phyloP scores from a whole-genome alignment of 2,113 vertebrate species.

The Prochilodus magdalenae region DNA sequence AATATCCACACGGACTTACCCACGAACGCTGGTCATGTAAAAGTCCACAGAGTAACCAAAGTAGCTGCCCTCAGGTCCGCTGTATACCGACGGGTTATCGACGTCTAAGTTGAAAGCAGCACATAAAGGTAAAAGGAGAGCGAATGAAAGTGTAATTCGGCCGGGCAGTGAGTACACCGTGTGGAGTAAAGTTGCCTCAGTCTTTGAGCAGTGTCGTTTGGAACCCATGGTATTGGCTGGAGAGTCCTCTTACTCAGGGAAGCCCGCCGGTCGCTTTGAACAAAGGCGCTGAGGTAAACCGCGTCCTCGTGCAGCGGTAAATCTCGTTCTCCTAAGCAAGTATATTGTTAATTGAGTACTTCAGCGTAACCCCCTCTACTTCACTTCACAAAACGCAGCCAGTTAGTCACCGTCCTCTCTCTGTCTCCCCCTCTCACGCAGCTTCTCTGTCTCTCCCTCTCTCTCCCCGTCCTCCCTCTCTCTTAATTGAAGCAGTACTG shows the following conservation, averaged over 20 bases:
- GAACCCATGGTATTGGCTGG: slow-evolving; percentile 63
- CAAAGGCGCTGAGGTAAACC: slow-evolving; percentile 13
- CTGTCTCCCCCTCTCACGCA: slow-evolving; percentile 3
- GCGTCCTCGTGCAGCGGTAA: slow-evolving; percentile 11
- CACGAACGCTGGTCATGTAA: slow-evolving; percentile 81
- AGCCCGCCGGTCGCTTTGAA: slow-evolving; percentile 24
- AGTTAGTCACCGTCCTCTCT: slow-evolving; percentile 52
- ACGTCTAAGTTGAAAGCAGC: slow-evolving; percentile 86
- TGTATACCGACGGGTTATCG: slow-evolving; percentile 80
- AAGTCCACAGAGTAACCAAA: slow-evolving; percentile 93
- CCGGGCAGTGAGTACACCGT: slow-evolving; percentile 53
- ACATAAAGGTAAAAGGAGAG: slow-evolving; percentile 65
- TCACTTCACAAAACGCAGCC: slow-evolving; percentile 53
- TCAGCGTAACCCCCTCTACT: slow-evolving; percentile 42
- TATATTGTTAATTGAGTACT: slow-evolving; percentile 60
- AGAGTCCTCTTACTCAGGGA: slow-evolving; percentile 53
- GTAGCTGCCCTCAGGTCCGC: slow-evolving; percentile 83
- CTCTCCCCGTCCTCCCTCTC: slow-evolving; percentile 57
- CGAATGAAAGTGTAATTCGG: slow-evolving; percentile 61
- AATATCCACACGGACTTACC: slow-evolving; percentile 72
- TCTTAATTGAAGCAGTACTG: slow-evolving; percentile 63
- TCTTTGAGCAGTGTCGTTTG: slow-evolving; percentile 59
- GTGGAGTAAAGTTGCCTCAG: slow-evolving; percentile 49
- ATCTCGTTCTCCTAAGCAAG: slow-evolving; percentile 46
- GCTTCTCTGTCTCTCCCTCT: slow-evolving; percentile 14